These are phyloP conservation scores for Drosophila anomalata DNA, from an alignment of 2,888 invertebrate species.

Conservation along the genomic window DNA sequence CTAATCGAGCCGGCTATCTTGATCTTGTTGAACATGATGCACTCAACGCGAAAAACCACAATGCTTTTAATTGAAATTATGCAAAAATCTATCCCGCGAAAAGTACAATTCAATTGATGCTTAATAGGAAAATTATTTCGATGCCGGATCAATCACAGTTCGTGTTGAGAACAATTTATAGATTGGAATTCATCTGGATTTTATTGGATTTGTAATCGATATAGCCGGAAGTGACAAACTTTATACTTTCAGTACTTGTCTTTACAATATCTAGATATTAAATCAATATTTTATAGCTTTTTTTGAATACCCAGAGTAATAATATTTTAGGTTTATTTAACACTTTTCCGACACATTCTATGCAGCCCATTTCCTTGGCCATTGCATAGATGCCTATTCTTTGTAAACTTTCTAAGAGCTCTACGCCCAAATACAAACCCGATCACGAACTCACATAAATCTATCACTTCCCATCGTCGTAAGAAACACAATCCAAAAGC, in stretches of 20 bases:
- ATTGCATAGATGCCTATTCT: not conserved
- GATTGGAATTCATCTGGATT: constrained; percentile 26
- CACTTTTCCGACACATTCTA: constrained; percentile 1
- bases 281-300: not conserved
- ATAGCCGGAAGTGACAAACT: constrained; percentile 14
- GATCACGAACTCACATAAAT: constrained; percentile 71
- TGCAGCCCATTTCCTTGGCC: not conserved
- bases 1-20: constrained; percentile 59
- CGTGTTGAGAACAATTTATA: constrained; percentile 31
- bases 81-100: constrained; percentile 42
- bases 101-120: constrained; percentile 39
- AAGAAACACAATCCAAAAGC: constrained; percentile 55
- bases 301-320: not conserved
- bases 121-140: constrained; percentile 35
- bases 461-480: constrained; percentile 58
- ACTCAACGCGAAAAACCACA: constrained; percentile 67
- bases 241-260: not conserved
- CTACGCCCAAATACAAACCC: constrained; percentile 8
- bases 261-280: not conserved
- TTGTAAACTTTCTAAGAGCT: constrained; percentile 22
- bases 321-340: not conserved
- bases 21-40: constrained; percentile 74
- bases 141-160: constrained; percentile 35
- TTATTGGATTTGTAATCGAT: constrained; percentile 10
- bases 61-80: constrained; percentile 64